phyloP scores from a whole-genome alignment of 1,140 invertebrate genomes.

The Idris sp. region DNA sequence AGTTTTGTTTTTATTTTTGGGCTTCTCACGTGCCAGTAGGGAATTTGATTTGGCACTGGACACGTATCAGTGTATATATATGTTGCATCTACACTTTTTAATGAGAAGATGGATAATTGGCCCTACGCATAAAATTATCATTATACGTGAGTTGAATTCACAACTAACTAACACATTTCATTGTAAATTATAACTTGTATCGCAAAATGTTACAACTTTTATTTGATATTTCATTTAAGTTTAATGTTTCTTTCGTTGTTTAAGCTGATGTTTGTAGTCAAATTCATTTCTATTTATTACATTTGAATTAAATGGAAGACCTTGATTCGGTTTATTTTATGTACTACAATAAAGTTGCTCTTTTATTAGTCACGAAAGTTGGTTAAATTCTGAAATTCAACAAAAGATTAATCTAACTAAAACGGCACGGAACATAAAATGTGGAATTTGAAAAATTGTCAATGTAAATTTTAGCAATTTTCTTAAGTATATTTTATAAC shows the following conservation, averaged over 20 bases:
- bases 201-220: conserved; percentile 14
- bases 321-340: too few species aligned
- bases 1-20: neutral
- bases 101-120: conserved; percentile 31
- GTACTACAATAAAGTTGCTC: too few species aligned
- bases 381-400: neutral
- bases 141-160: conserved; percentile 14
- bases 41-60: conserved; percentile 37
- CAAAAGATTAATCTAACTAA: too few species aligned
- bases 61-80: conserved; percentile 3
- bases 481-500: too few species aligned
- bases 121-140: conserved; percentile 3
- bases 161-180: conserved; percentile 9
- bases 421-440: neutral
- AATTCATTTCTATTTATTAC: too few species aligned
- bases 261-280: neutral
- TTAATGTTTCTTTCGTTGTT: neutral
- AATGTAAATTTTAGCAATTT: too few species aligned
- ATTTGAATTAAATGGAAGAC: too few species aligned
- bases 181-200: conserved; percentile 6
- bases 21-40: conserved; percentile 20
- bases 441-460: too few species aligned
- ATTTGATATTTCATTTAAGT: conserved; percentile 7
- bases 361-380: neutral
- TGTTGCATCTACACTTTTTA: conserved; percentile 8